These are phyloP conservation scores for Catharus ustulatus DNA, from an alignment of 2,797 vertebrate genomes.

Conservation along the genomic window DNA sequence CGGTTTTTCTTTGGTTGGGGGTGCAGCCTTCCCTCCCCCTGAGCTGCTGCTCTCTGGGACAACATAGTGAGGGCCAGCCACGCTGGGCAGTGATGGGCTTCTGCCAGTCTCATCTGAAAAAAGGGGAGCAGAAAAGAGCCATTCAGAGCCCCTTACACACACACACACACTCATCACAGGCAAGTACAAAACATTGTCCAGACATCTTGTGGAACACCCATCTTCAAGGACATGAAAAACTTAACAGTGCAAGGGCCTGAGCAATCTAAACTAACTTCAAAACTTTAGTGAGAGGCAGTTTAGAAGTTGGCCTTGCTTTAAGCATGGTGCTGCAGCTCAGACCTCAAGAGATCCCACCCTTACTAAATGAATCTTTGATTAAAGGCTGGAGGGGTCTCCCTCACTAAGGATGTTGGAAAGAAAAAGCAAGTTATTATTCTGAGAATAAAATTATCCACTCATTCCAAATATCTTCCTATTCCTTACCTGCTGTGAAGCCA, in stretches of 20 bases:
- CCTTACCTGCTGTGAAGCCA: slow-evolving; percentile 85
- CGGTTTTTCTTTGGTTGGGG: slow-evolving; percentile 85
- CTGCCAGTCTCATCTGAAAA: slow-evolving; percentile 74
- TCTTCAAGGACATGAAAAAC: neutral
- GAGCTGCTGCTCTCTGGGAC: slow-evolving; percentile 83
- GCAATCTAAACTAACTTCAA: neutral
- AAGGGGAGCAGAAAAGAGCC: slow-evolving; percentile 5
- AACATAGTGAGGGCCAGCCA: slow-evolving; percentile 85
- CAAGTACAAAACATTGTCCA: neutral
- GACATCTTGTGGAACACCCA: neutral
- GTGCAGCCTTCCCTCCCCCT: slow-evolving; percentile 77
- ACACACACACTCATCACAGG: neutral
- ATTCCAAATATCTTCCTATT: neutral
- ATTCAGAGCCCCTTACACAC: neutral
- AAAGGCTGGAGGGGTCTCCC: neutral
- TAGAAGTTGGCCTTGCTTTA: neutral
- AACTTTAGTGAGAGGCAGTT: neutral
- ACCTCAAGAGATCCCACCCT: neutral
- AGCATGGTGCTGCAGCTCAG: neutral
- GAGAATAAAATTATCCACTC: neutral
- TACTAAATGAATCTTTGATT: neutral
- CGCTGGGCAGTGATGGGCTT: slow-evolving; percentile 60
- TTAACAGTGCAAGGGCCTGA: neutral
- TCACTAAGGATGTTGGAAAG: neutral
- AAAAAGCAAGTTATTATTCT: neutral